These are phyloP conservation scores for Sebastes jordani DNA, from an alignment of 2,797 vertebrate genomes.

Conservation along the genomic window DNA sequence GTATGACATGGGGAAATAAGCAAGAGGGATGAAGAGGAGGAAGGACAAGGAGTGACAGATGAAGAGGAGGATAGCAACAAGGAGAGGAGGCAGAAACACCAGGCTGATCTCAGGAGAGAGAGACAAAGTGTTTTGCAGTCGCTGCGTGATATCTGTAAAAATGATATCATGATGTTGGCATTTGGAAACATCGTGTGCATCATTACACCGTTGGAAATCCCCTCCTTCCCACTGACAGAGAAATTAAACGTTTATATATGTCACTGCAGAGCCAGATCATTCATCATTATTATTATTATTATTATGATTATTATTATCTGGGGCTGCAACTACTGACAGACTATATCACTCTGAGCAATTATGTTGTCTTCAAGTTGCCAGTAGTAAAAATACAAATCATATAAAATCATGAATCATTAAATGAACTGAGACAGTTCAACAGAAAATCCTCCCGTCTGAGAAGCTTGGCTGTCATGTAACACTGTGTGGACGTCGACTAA, in stretches of 20 bases:
- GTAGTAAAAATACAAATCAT: background rate
- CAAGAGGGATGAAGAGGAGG: background rate
- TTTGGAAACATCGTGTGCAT: conserved; percentile 15
- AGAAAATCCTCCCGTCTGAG: background rate
- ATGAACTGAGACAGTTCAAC: background rate
- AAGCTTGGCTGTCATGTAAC: background rate
- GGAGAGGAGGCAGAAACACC: background rate
- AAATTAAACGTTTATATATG: background rate
- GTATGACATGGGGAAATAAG: background rate
- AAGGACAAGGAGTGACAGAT: background rate
- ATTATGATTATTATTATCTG: background rate
- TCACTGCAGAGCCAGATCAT: background rate
- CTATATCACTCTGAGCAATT: background rate
- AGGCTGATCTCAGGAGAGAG: background rate
- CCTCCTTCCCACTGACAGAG: background rate
- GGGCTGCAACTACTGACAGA: background rate
- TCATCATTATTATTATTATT: background rate
- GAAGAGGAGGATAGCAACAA: background rate
- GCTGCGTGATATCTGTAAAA: background rate
- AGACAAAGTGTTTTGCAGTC: background rate
- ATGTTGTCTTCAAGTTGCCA: background rate
- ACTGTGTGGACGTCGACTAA: background rate
- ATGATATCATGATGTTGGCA: conserved; percentile 46
- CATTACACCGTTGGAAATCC: background rate
- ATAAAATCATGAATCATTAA: background rate